Evolutionary conservation across 1,140 invertebrate genomes (phyloP), one percentile per base, ranked within the genome.

Genomic region (Aphaenogaster rudis): DNA sequence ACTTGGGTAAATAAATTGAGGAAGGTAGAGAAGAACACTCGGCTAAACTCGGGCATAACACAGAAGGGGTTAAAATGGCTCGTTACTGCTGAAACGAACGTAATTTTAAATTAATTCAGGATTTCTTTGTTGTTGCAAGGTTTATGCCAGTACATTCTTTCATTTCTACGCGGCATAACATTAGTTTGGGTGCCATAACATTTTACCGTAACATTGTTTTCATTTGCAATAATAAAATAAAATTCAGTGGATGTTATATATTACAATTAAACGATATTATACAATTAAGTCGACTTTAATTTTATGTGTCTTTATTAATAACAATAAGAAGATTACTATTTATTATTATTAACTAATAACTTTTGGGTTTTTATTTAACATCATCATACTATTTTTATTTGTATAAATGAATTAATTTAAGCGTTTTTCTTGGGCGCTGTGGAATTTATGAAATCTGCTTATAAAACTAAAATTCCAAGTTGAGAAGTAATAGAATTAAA

Each of bases 11-110:
- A 84, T 84, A 84, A 84, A 84, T 84, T 76, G 80, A 76, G 57
- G 80, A 61, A 61, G 69, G 69, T 84, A 74, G 69, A 82, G 80
- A 48, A 72, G 33, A 69, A 80, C 78, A 80, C 63, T 80, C 78
- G 36, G 78, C 78, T 80, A 80, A 80, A 84, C 80, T 84, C 80
- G 80, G 69, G 54, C 69, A 84, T 84, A 84, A 84, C 54, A 76
- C 42, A 84, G 80, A 84, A 74, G 69, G 80, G 80, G 80, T 84
- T 84, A 85, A 89, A 81, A 88, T 86, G 42, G 80, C 74, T 81
- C 64, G 78, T 69, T 86, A 76, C 59, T 86, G 63, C 63, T 76
- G 52, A 85, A 88, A 90, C 63, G 67, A 88, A 80, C 57, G 78
- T 88, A 81, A 90, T 84, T 84, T 74, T 61, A 84, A 74, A 84